Evolutionary conservation across 1,140 invertebrate genomes (phyloP), one percentile per base, ranked within the genome.

Genomic region (Psilanteris sp.): DNA sequence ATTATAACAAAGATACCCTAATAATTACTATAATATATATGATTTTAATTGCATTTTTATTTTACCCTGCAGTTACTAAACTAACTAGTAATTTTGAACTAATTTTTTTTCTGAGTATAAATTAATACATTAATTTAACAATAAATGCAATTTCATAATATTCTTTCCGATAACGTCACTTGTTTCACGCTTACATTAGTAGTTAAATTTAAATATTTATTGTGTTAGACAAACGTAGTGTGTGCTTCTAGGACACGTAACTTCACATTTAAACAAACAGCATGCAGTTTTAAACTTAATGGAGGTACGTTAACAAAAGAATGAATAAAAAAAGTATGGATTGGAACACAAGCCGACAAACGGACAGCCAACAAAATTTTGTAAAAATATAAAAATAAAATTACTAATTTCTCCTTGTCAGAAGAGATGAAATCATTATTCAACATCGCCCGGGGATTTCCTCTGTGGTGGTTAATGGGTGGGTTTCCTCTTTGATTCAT

Each of bases 301-400:
- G 6, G 16, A 50, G 29, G 11, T 3, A 22, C 11, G 26, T 16
- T 16, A 54, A 52, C n/a, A n/a, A n/a, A n/a, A n/a, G n/a, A n/a
- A n/a, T n/a, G n/a, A n/a, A n/a, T n/a, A n/a, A n/a, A 0, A 52
- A 15, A 4, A 8, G 3, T 13, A n/a, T 10, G n/a, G 13, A 11
- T 11, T 57, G 26, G 8, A 18, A 44, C 7, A 24, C 34, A 29
- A 27, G 36, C 26, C 4, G 32, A 62, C 24, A 43, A 41, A 55
- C 48, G 36, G 22, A 44, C 48, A 55, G 37, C 1, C 20, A 43
- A 20, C 15, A 32, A 27, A 68, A 55, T 68, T 59, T 70, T 43
- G 54, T 61, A 52, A 52, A 70, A 70, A 52, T 61, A 70, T 43
- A 59, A 59, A 52, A 70, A 70, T 44, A 70, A 70, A 70, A 61